These are phyloP conservation scores for Eledone cirrhosa DNA, from an alignment of 2,888 invertebrate species.

Conservation along the genomic window DNA sequence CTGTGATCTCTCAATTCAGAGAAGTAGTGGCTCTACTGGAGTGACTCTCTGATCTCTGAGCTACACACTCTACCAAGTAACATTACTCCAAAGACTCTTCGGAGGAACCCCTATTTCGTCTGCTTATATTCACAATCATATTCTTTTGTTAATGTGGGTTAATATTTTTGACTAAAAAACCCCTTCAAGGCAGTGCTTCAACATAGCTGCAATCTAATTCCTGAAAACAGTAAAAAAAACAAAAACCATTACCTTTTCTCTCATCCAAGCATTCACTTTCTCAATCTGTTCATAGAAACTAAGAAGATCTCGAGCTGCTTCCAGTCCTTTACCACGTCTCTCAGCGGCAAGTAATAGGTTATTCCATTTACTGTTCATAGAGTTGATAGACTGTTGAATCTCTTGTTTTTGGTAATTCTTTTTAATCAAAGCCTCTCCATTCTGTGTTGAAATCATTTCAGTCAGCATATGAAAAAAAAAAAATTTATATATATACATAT, in stretches of 20 bases:
- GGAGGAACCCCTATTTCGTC: too few relatives aligned
- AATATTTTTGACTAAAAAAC: too few relatives aligned
- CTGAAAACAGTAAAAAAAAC: too few relatives aligned
- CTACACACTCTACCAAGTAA: too few relatives aligned
- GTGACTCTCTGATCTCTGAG: too few relatives aligned
- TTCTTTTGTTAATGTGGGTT: too few relatives aligned
- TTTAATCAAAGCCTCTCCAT: conserved; percentile 75
- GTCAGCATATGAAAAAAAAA: neutral
- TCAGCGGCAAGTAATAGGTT: conserved; percentile 78
- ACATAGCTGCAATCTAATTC: too few relatives aligned
- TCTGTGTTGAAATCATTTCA: conserved; percentile 41
- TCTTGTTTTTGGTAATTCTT: conserved; percentile 78
- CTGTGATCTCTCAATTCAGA: too few relatives aligned
- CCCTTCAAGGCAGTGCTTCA: too few relatives aligned
- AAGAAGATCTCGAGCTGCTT: conserved; percentile 96
- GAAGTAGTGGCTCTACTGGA: too few relatives aligned
- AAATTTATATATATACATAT: neutral
- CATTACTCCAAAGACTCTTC: too few relatives aligned
- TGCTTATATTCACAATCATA: too few relatives aligned
- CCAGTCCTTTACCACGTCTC: conserved; percentile 81
- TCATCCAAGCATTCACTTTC: conserved; percentile 95
- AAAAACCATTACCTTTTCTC: conserved; percentile 81
- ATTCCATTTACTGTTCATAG: conserved; percentile 82
- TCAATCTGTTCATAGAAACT: conserved; percentile 96
- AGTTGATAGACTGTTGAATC: conserved; percentile 74